Percentiles rank a stretch among this genome's conserved stretches.
Evolutionary conservation across 2,113 vertebrate genomes (phyloP).

Genomic region (Manacus vitellinus): DNA sequence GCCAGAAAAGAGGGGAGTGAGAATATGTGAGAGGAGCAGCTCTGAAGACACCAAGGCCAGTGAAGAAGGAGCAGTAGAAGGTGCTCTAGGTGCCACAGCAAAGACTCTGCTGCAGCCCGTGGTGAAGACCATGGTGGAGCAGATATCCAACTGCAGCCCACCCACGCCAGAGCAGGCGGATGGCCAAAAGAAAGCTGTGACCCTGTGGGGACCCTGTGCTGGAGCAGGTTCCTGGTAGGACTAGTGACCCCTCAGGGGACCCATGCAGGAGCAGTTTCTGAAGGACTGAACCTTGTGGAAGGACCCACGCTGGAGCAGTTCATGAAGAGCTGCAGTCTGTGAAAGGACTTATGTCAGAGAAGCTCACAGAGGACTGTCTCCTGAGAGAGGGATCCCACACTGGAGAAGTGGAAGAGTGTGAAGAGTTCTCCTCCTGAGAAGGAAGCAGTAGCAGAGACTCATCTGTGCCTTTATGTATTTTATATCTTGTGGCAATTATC

Average conservation of each 20-base stretch:
- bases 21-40: neutral
- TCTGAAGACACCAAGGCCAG: neutral
- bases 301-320: neutral
- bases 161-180: rapidly evolving
- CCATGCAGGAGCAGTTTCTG: neutral
- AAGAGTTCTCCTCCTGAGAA: neutral
- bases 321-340: neutral
- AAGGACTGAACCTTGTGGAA: neutral
- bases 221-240: neutral
- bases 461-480: neutral
- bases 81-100: neutral
- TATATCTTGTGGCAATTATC: neutral
- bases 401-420: neutral
- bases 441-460: neutral
- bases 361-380: neutral
- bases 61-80: neutral
- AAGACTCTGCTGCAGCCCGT: neutral
- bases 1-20: neutral
- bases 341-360: neutral
- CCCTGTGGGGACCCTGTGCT: neutral
- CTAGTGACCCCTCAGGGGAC: neutral
- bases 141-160: neutral
- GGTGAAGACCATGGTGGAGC: neutral
- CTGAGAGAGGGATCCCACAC: neutral
- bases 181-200: neutral